These are phyloP conservation scores for Pterobdella sp. DNA, from an alignment of 2,888 invertebrate genomes.

Conservation along the genomic window DNA sequence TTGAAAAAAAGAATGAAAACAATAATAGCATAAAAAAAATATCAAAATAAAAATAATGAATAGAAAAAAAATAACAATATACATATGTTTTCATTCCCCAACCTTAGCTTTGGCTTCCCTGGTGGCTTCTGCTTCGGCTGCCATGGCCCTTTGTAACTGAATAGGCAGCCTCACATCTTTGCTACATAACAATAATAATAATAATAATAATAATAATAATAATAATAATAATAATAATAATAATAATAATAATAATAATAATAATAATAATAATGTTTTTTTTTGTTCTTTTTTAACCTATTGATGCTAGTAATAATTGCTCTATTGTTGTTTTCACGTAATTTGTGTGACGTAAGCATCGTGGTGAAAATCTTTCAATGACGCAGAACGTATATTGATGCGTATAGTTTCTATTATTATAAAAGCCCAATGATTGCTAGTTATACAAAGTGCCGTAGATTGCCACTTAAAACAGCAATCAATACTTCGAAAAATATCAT, in stretches of 20 bases:
- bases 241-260: not conserved
- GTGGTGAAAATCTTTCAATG: no score
- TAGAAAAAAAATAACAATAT: not conserved
- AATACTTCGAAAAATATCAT: no score
- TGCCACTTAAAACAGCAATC: no score
- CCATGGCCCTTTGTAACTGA: conserved; percentile 43
- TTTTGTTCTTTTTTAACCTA: not conserved
- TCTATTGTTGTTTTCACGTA: no score
- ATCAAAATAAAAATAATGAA: not conserved
- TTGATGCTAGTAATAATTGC: no score
- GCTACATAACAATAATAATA: not conserved
- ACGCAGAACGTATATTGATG: no score
- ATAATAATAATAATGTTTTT: not conserved
- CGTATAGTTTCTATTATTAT: no score
- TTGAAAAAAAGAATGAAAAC: not conserved
- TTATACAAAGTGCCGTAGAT: no score
- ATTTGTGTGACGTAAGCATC: no score
- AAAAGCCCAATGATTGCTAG: no score
- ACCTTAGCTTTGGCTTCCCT: conserved; percentile 43
- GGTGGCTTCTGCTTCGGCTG: conserved; percentile 43
- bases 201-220: conserved; percentile 1
- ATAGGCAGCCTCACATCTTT: conserved; percentile 38
- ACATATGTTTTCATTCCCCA: not conserved
- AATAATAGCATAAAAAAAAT: not conserved
- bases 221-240: conserved; percentile 1